Evolutionary conservation across 1,140 invertebrate species (phyloP).

Genomic region (Neocloeon triangulifer): DNA sequence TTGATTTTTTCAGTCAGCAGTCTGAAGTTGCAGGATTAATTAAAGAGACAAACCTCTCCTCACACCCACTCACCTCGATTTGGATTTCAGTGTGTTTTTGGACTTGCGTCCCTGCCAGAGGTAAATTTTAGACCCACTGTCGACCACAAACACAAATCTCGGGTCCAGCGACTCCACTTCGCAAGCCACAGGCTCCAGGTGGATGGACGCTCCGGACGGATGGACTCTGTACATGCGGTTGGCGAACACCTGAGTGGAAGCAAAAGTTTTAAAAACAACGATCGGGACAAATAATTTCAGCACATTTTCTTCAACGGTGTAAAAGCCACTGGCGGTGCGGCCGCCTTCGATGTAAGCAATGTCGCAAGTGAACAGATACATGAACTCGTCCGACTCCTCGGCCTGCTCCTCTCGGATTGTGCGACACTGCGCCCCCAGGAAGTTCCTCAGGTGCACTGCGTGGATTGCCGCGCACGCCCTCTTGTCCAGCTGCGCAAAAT

Average conservation of each 20-base stretch:
- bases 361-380: constrained; percentile 74
- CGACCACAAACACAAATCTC: constrained; percentile 78
- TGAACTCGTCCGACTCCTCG: constrained; percentile 92
- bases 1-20: constrained; percentile 96
- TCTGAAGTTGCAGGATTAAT: constrained; percentile 18
- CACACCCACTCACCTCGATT: constrained; percentile 31
- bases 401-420: constrained; percentile 93
- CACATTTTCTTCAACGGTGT: constrained; percentile 83
- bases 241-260: constrained; percentile 57
- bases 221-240: constrained; percentile 76
- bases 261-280: not conserved
- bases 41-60: not conserved
- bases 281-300: no score
- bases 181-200: constrained; percentile 74
- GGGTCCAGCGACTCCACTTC: constrained; percentile 55
- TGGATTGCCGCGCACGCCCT: constrained; percentile 97
- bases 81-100: constrained; percentile 87
- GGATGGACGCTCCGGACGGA: constrained; percentile 64
- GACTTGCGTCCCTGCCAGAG: constrained; percentile 76
- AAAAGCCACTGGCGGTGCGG: constrained; percentile 90
- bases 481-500: constrained; percentile 76
- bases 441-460: constrained; percentile 92
- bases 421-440: constrained; percentile 83
- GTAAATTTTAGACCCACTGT: constrained; percentile 67
- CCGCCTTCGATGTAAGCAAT: constrained; percentile 96